Evolutionary conservation across 2,888 invertebrate genomes (phyloP).

Genomic region (Morinoia aosen): DNA sequence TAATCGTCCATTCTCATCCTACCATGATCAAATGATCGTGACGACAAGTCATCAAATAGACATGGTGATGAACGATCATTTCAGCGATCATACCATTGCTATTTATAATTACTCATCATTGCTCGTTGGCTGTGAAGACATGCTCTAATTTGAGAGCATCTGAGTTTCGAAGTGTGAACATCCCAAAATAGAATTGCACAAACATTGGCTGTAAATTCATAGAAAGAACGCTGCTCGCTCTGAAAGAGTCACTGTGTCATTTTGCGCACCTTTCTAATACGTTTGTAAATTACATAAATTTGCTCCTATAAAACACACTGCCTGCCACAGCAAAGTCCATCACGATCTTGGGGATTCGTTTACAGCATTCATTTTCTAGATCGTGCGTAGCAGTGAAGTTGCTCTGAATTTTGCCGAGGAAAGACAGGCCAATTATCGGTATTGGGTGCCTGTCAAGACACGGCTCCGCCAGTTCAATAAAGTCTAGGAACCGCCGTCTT

Average conservation of each 20-base stretch:
- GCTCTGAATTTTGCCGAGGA: background rate
- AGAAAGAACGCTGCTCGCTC: background rate
- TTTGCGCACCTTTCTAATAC: background rate
- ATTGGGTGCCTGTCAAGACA: background rate
- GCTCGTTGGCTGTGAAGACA: too few species aligned
- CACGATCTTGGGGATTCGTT: background rate
- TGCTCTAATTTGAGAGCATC: background rate
- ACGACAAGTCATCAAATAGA: too few species aligned
- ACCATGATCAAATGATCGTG: too few species aligned
- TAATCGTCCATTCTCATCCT: too few species aligned
- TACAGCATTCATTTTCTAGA: background rate
- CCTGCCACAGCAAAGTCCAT: background rate
- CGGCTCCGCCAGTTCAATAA: slow-evolving; percentile 19
- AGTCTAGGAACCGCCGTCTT: background rate
- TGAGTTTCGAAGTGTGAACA: background rate
- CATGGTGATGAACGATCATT: too few species aligned
- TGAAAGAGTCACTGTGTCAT: background rate
- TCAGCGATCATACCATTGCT: too few species aligned
- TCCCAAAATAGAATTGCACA: background rate
- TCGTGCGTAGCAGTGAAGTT: background rate
- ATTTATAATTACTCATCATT: too few species aligned
- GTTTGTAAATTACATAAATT: background rate
- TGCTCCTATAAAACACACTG: background rate
- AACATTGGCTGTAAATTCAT: background rate
- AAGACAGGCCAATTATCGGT: slow-evolving; percentile 8